These are phyloP conservation scores for Trissolcus basalis DNA, from an alignment of 1,140 invertebrate species.

Conservation along the genomic window DNA sequence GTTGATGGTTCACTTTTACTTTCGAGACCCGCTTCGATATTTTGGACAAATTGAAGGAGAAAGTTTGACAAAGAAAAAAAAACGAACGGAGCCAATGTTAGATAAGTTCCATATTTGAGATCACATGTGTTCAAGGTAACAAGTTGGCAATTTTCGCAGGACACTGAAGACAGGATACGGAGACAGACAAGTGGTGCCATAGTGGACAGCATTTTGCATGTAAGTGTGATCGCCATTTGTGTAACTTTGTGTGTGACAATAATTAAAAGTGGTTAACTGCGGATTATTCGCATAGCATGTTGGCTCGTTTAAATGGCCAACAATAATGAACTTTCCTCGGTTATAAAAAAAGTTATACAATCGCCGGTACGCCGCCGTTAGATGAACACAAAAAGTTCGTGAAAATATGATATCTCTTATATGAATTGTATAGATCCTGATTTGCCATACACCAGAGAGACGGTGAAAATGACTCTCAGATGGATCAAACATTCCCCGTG, in stretches of 20 bases:
- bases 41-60: conserved; percentile 42
- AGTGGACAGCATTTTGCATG: conserved; percentile 67
- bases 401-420: conserved; percentile 20
- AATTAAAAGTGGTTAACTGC: background rate
- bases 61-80: conserved; percentile 23
- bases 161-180: conserved; percentile 26
- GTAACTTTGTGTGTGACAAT: background rate
- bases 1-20: conserved; percentile 43
- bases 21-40: conserved; percentile 43
- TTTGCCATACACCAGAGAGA: too few species aligned
- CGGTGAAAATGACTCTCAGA: too few species aligned
- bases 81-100: conserved; percentile 8
- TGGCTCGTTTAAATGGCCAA: conserved; percentile 9
- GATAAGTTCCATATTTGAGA: background rate
- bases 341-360: conserved; percentile 30
- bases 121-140: background rate
- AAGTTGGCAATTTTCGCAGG: conserved; percentile 24
- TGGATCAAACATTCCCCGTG: too few species aligned
- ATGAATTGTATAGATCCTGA: too few species aligned
- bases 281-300: conserved; percentile 2
- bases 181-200: conserved; percentile 45
- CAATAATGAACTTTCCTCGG: conserved; percentile 40
- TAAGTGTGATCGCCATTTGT: conserved; percentile 51
- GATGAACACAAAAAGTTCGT: background rate
- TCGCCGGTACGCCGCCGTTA: too few species aligned